Evolutionary conservation across 1,140 invertebrate genomes (phyloP).

Genomic region (Aporrectodea caliginosa): DNA sequence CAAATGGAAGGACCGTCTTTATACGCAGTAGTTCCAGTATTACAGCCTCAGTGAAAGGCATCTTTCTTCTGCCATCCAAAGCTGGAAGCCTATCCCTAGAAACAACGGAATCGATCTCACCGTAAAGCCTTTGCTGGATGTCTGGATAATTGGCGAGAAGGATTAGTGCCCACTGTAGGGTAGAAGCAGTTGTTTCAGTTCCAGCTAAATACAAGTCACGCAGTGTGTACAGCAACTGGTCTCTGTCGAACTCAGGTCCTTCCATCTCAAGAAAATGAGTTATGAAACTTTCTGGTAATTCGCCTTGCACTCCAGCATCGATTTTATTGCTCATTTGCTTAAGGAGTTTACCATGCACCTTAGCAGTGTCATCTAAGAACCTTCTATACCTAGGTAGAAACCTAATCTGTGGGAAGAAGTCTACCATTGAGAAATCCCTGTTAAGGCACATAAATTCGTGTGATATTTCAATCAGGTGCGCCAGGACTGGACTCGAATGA

Average conservation of each 20-base stretch:
- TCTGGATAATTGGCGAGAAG: constrained; percentile 49
- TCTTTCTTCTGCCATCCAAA: constrained; percentile 35
- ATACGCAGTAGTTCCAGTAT: constrained; percentile 12
- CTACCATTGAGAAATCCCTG: neutral
- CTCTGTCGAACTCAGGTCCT: constrained; percentile 2
- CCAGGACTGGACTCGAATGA: too few relatives aligned
- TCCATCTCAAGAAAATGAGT: neutral
- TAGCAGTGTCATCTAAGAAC: neutral
- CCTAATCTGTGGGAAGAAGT: constrained; percentile 11
- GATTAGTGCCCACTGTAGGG: constrained; percentile 50
- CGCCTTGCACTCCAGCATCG: too few relatives aligned
- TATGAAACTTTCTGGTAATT: neutral
- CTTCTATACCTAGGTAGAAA: neutral
- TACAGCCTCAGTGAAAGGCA: constrained; percentile 8
- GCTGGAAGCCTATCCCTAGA: constrained; percentile 38
- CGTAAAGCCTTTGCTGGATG: constrained; percentile 43
- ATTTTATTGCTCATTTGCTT: too few relatives aligned
- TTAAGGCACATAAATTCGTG: neutral
- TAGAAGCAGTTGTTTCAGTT: constrained; percentile 49
- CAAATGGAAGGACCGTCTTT: neutral
- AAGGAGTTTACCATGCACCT: neutral
- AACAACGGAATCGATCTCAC: constrained; percentile 48
- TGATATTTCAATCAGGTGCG: too few relatives aligned
- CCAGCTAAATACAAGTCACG: constrained; percentile 46
- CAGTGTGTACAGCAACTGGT: too few relatives aligned